Evolutionary conservation across 2,113 vertebrate species (phyloP), one percentile per base, ranked within the genome.

Genomic region (Pogona vitticeps): DNA sequence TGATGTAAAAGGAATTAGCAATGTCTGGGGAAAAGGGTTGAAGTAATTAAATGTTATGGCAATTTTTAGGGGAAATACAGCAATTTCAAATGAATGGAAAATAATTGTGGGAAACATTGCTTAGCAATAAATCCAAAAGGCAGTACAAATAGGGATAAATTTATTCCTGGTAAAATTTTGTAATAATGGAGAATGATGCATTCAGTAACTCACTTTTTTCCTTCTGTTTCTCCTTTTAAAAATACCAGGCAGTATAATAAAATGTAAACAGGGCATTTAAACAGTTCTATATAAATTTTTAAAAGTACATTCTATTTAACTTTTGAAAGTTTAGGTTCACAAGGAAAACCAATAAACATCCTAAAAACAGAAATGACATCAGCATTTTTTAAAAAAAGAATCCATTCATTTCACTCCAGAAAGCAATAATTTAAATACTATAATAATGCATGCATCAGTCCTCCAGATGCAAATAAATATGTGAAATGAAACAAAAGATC

Each of bases 61-160:
- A 14, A n/a, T 63, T 79, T 79, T 18, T 61, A 59, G 3, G n/a
- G 77, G 58, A 38, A 79, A 63, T 21, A 79, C 31, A 71, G 80
- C 71, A 70, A 82, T 82, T 71, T 65, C 6, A 71, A 71, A 82
- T 70, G 68, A 68, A 82, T 70, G 80, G 80, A 31, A 36, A 63
- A 61, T 61, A 79, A 79, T 61, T 79, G 23, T 61, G 42, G 33
- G 36, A 13, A 71, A 56, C 38, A 38, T 42, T 23, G n/a, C 4
- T 3, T 82, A 31, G 67, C n/a, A 71, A 56, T 82, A 71, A 42
- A 36, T 82, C 42, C 20, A 82, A 21, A 20, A 80, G 59, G 15
- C 59, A 80, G 36, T 6, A 36, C 36, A 38, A 61, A 56, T 38
- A 80, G 63, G 2, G 23, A 61, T 21, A 38, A 13, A 61, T 40